Evolutionary conservation across 2,797 vertebrate species (phyloP), one percentile per base, ranked within the genome.

Genomic region (Sebastes flavidus): DNA sequence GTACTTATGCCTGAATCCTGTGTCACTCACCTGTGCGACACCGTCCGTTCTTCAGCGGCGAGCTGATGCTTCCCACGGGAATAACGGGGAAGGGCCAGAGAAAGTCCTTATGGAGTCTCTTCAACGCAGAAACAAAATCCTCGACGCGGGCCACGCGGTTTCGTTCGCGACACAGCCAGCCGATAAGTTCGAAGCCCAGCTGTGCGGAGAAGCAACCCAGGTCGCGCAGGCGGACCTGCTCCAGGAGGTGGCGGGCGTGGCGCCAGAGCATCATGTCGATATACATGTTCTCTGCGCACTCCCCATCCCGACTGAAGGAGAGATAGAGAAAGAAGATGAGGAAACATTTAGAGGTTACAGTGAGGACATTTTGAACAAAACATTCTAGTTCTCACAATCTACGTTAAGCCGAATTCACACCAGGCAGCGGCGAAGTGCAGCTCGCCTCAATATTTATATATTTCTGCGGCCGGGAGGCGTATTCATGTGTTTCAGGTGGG

Each of bases 201-300:
- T 99, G 99, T 0, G 98, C 98, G 0, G 98, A 97, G 92, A 99
- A 99, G 85, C 97, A 98, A 36, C 98, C 98, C 2, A 99, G 97
- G 91, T 99, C 99, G 18, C 97, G 97, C 1, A 99, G 96, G 18
- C 97, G 95, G 29, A 99, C 95, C 91, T 99, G 97, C 90, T 99
- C 98, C 76, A 99, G 94, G 67, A 99, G 96, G 59, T 94, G 97
- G 5, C 98, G 97, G 0, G 98, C 98, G 0, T 99, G 98, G 49
- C 98, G 96, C 97, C 98, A 99, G 1, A 99, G 95, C 98, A 99
- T 99, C 97, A 99, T 96, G 75, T 99, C 98, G 12, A 99, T 99
- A 75, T 99, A 99, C 97, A 99, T 97, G 90, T 99, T 98, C 94
- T 99, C 99, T 0, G 98, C 97, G 78, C 97, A 98, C 69, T 99